phyloP scores from a whole-genome alignment of 2,113 vertebrate genomes.

The Lontra canadensis region DNA sequence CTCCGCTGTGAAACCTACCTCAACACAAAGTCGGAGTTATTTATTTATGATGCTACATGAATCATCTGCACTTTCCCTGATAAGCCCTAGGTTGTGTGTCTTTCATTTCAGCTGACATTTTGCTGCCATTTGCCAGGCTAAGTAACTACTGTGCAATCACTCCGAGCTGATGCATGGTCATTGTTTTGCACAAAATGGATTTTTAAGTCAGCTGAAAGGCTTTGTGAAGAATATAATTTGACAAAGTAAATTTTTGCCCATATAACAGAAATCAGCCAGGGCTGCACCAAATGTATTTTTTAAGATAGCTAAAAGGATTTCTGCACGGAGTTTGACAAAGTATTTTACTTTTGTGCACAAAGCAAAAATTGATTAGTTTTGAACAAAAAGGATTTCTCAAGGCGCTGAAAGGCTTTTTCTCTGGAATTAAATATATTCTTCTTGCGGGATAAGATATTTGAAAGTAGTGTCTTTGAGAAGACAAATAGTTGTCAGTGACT shows the following conservation, averaged over 20 bases:
- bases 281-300: slow-evolving; percentile 77
- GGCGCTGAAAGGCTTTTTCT: slow-evolving; percentile 77
- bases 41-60: slow-evolving; percentile 87
- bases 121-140: slow-evolving; percentile 84
- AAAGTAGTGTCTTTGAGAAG: slow-evolving; percentile 75
- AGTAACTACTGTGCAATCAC: slow-evolving; percentile 83
- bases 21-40: slow-evolving; percentile 80
- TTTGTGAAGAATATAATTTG: slow-evolving; percentile 83
- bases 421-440: slow-evolving; percentile 79
- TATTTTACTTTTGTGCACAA: slow-evolving; percentile 78
- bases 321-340: slow-evolving; percentile 78
- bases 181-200: slow-evolving; percentile 85
- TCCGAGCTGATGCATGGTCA: slow-evolving; percentile 84
- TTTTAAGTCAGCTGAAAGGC: slow-evolving; percentile 82
- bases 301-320: slow-evolving; percentile 81
- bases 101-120: slow-evolving; percentile 88
- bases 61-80: slow-evolving; percentile 86
- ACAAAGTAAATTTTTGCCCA: slow-evolving; percentile 81
- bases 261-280: slow-evolving; percentile 76
- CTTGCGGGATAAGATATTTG: slow-evolving; percentile 69
- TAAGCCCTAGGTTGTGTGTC: slow-evolving; percentile 85
- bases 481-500: slow-evolving; percentile 71
- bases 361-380: slow-evolving; percentile 76
- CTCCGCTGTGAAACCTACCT: slow-evolving; percentile 78
- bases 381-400: slow-evolving; percentile 80